Percentiles rank a stretch among this genome's conserved stretches.
Conservation (phyloP, 2,113 vertebrate genomes). For the Actenoides lindsayi region DNA sequence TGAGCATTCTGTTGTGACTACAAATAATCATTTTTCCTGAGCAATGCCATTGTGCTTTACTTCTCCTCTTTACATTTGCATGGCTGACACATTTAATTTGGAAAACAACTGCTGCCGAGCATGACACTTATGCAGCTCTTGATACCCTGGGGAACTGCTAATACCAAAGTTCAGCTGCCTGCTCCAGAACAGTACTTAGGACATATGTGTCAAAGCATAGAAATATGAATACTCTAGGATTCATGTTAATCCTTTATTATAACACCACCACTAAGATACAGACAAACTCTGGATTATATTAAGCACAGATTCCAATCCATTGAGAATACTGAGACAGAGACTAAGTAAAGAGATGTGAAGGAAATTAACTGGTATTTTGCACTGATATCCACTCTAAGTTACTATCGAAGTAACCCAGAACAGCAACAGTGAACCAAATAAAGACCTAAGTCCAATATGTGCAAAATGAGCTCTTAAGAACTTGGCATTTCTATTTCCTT, state of each 20-base stretch:
- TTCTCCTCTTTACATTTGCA: conserved; percentile 19
- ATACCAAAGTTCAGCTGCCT: conserved; percentile 30
- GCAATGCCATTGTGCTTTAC: neutral
- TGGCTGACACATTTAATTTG: neutral
- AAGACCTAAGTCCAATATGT: neutral
- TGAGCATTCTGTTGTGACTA: neutral
- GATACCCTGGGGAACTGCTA: conserved; percentile 17
- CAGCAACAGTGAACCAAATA: neutral
- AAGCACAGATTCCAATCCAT: neutral
- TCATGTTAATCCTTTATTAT: neutral
- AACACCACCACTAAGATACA: neutral
- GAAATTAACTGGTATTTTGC: neutral
- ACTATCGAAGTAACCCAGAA: neutral
- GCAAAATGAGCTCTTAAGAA: neutral
- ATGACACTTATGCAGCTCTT: conserved; percentile 21
- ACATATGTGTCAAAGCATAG: neutral
- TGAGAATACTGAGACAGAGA: neutral
- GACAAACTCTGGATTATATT: neutral
- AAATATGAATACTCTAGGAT: neutral
- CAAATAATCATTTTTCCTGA: conserved; percentile 21
- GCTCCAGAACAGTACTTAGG: neutral
- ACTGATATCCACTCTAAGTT: neutral
- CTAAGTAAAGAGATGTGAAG: neutral
- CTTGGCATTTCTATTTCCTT: neutral
- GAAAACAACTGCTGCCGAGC: conserved; percentile 38